Base-by-base conservation (phyloP, 23 tunicate species). In the Clavelina lepadiformis region DNA sequence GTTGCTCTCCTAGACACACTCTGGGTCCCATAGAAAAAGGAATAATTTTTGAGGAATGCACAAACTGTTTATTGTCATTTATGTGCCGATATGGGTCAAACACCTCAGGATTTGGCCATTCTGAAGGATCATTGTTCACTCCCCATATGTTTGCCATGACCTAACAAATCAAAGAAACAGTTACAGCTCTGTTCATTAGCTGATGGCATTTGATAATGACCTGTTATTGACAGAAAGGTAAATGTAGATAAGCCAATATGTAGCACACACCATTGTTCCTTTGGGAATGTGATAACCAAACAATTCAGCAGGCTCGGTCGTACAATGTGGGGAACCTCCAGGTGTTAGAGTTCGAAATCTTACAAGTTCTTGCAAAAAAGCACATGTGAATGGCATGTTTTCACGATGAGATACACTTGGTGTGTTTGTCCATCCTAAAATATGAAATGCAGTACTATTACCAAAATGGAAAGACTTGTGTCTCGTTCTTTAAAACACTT, bases 11-110 rank as follows among this genome's bases (percentile, higher is more conserved):
- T 20, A 53, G 23, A 53, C 59, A 53, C 7, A 53, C 23, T 13
- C 59, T 20, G 59, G 59, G 59, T 6, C 59, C 59, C 20, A 53
- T 20, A 13, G 59, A 53, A 53, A 53, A 53, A 6, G 59, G 23
- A 23, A 53, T 18, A 7, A 53, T 23, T 18, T 53, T 18, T 13
- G 20, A 6, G 20, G 23, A 53, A 13, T 53, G 20, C 7, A 53
- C 23, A 23, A 13, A 53, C 20, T 7, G 7, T 20, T 23, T 23
- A 13, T 53, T 23, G 22, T 53, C 59, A 20, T 53, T 20, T 6
- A 53, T 53, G 23, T 53, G 59, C 7, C 59, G 59, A 13, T 53
- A 18, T 13, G 59, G 59, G 20, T 20, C 23, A 53, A 53, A 53
- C 20, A 13, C 7, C 6, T 53, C 23, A 20, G 59, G 59, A 18